Base-by-base conservation (phyloP, 2,797 vertebrate species). In the Sarcoramphus papa region DNA sequence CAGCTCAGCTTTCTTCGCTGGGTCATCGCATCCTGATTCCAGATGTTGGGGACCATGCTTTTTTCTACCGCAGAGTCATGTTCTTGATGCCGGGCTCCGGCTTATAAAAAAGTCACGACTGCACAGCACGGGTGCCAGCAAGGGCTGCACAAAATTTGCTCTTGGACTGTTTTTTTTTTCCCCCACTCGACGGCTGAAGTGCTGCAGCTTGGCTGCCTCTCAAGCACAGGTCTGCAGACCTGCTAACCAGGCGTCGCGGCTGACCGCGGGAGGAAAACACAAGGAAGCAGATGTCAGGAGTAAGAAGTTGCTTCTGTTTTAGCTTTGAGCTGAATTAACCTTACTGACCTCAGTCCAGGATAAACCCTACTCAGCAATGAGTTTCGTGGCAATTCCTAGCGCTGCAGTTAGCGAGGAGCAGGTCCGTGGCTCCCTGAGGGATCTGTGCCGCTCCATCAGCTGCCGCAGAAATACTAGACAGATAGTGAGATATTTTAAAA, bases 161-260 rank as follows among this genome's bases (percentile, higher is more conserved):
- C 14, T n/a, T 12, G 54, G n/a, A 13, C 14, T 67, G 20, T 2
- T 14, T 37, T 67, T 35, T 35, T 43, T 14, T 20, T 0, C 3
- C 19, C 43, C 9, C 7, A 1, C 16, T 15, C 0, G 0, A 5
- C 1, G 25, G 22, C 33, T 50, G 30, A 31, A 31, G 33, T 6
- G 40, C 56, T 84, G 51, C 37, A 77, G 45, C 47, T 64, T 6
- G 3, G 41, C 33, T 67, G 47, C 43, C 5, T 22, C 60, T 43
- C 43, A 23, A 41, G 47, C 19, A 12, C 50, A 6, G 41, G 20
- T 47, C 14, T 54, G 33, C 2, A 7, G 43, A 8, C 9, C 47
- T 37, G 37, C 1, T 12, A 31, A 31, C 5, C 14, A 7, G 25
- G 11, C 8, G 4, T n/a, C 1, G 0, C 1, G 4, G 48, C 15